Base-by-base conservation (phyloP, 2,888 invertebrate genomes). In the Bombylius major region DNA sequence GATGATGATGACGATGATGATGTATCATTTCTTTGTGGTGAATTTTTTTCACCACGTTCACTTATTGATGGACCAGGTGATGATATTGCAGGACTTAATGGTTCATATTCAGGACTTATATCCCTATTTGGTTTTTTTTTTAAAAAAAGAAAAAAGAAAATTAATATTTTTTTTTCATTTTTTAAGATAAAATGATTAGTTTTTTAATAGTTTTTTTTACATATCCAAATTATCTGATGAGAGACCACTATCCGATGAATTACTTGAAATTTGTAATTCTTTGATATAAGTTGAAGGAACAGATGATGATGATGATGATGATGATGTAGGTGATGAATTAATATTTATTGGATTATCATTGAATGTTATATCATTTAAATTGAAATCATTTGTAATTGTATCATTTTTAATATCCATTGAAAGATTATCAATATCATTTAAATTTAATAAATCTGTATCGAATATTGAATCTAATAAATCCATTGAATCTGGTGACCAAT, bases 401-500 rank as follows among this genome's bases (percentile, higher is more conserved):
- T 64, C 63, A 44, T 59, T 55, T 59, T 61, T 63, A 36, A 62
- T 60, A n/a, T 58, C 57, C 32, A 51, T 57, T 49, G 70, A 68
- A 45, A 77, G 65, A 59, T 63, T 65, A 67, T 79, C 70, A 65
- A 80, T 54, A 13, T 79, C 78, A 50, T 81, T 81, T 55, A 82
- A 70, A 67, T 78, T 79, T 63, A 83, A 76, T 12, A 80, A 77
- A 52, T 79, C 78, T 61, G 80, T 78, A 61, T 80, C 81, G 72
- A 86, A 79, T 56, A 87, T 82, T 5, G 80, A 78, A 65, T 86
- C 83, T 66, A 87, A 79, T 65, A 87, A 78, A 61, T 86, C 82
- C 65, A 82, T 82, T 60, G 80, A 75, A 50, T 76, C 75, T 32
- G 70, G 64, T 57, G 78, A 75, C 76, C 76, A 76, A 64, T 71